These are phyloP conservation scores for Sterna hirundo DNA, from an alignment of 2,113 vertebrate species.

Conservation along the genomic window DNA sequence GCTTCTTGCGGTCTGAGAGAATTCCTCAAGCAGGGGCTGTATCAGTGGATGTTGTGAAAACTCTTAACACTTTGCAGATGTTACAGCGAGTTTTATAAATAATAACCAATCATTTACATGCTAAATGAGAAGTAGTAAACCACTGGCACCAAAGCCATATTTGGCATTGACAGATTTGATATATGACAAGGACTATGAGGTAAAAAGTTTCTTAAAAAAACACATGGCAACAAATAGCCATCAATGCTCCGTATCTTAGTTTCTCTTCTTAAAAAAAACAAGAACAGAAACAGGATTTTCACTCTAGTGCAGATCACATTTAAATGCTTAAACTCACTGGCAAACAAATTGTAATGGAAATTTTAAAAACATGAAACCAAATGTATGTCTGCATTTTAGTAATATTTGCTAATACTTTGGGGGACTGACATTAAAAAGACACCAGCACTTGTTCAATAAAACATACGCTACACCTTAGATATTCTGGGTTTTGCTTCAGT, in stretches of 20 bases:
- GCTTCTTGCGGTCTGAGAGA: not conserved
- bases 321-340: not conserved
- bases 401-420: not conserved
- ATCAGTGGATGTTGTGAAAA: not conserved
- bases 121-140: not conserved
- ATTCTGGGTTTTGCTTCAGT: not conserved
- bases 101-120: not conserved
- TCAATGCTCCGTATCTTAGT: not conserved
- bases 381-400: not conserved
- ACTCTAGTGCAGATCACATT: not conserved
- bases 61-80: not conserved
- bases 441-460: not conserved
- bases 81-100: not conserved
- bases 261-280: not conserved
- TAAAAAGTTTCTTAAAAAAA: not conserved
- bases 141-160: not conserved
- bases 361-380: not conserved
- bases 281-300: not conserved
- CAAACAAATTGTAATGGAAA: not conserved
- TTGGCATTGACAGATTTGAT: not conserved
- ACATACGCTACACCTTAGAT: not conserved
- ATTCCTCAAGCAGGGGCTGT: not conserved
- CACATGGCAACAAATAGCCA: not conserved
- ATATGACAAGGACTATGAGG: not conserved
- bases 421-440: not conserved